Conservation (phyloP, 2,888 invertebrate species). For the Ochropleura leucogaster region DNA sequence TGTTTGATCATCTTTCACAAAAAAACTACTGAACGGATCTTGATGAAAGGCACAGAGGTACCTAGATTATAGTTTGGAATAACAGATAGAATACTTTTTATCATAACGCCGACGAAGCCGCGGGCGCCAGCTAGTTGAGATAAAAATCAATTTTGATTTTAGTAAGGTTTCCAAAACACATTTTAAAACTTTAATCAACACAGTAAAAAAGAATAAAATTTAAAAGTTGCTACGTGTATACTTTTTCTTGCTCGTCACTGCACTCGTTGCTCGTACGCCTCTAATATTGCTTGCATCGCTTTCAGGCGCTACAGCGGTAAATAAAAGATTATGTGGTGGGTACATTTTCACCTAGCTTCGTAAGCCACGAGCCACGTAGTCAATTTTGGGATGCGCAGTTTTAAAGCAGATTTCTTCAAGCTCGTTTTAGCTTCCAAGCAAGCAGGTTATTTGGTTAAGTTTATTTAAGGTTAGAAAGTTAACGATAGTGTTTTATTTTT, state of each 20-base stretch:
- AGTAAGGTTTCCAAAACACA: too few relatives aligned
- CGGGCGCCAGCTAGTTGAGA: too few relatives aligned
- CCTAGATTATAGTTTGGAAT: too few relatives aligned
- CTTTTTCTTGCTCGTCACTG: too few relatives aligned
- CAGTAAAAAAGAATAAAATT: neutral
- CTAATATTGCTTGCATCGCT: constrained; percentile 39
- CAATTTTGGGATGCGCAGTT: constrained; percentile 48
- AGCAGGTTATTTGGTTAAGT: constrained; percentile 4
- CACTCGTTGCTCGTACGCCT: neutral
- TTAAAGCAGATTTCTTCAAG: constrained; percentile 32
- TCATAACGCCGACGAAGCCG: too few relatives aligned
- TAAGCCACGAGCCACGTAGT: constrained; percentile 18
- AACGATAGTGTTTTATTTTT: neutral
- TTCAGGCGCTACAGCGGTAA: constrained; percentile 43
- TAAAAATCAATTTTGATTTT: too few relatives aligned
- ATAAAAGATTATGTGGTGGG: constrained; percentile 56
- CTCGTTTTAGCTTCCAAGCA: neutral
- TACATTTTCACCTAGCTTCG: constrained; percentile 41
- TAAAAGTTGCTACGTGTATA: neutral
- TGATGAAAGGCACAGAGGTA: too few relatives aligned
- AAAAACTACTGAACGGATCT: too few relatives aligned
- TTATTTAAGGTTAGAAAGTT: neutral
- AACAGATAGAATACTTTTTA: too few relatives aligned
- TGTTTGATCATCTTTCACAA: too few relatives aligned
- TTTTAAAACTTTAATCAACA: neutral